Evolutionary conservation across 1,140 invertebrate genomes (phyloP), one percentile per base, ranked within the genome.

Genomic region (Dreissena polymorpha): DNA sequence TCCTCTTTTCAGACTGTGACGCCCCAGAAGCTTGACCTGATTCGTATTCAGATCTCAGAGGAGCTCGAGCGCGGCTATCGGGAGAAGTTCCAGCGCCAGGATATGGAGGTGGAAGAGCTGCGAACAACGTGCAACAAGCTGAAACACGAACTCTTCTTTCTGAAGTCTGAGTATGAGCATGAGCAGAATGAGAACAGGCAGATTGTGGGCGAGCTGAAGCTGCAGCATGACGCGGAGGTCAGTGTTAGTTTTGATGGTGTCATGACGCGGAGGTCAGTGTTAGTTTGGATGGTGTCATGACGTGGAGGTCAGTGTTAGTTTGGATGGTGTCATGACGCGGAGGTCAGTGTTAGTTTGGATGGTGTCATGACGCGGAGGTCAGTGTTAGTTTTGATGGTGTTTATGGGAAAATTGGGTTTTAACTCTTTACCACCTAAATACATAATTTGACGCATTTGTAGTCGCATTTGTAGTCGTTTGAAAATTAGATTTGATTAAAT

Each of bases 131-230:
- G 88, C 64, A 92, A 88, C 71, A 90, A 90, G 78, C 75, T 91
- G 12, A 89, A 90, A 60, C 91, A 93, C 67, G 92, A 93, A 76
- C 83, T 90, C n/a, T 89, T 88, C 64, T 92, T 93, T 78, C 71
- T 93, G 27, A 92, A 91, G 83, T 88, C 91, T 5, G 91, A 92
- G 82, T 92, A 91, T 83, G 92, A 93, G 51, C 91, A 92, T 74
- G 87, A 89, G 55, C 86, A 86, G 29, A 67, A 84, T 13, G 91
- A 92, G 74, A 88, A 91, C 74, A 86, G 89, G 69, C 86, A 88
- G 50, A 87, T 91, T 50, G 12, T 92, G 23, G 87, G 90, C 23
- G 92, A 93, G 72, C 50, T 92, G 27, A 90, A 88, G 60, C 83
- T 92, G 63, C 89, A 91, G 67, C 89, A 91, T 79, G 91, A 93